Conservation (phyloP, 2,888 invertebrate genomes). For the Drosophila mulleri region DNA sequence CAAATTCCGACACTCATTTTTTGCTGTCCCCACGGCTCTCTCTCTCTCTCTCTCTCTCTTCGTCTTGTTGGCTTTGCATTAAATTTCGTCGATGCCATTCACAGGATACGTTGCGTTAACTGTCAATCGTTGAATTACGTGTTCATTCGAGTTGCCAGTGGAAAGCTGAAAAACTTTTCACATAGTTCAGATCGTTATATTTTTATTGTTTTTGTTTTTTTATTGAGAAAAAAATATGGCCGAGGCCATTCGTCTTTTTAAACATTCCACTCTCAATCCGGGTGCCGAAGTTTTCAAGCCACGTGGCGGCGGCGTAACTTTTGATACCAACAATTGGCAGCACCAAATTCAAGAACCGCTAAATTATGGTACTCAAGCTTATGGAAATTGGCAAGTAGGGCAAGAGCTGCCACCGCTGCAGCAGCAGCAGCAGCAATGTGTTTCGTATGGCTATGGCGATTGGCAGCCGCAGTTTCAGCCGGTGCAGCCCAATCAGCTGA, state of each 20-base stretch:
- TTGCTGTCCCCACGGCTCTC: too few relatives aligned
- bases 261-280: conserved; percentile 31
- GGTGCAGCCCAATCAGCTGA: not conserved
- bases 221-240: conserved; percentile 13
- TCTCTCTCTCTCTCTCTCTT: too few relatives aligned
- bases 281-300: conserved; percentile 27
- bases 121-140: not conserved
- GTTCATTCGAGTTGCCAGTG: too few relatives aligned
- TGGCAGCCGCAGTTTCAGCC: not conserved
- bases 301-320: not conserved
- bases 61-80: fast-evolving
- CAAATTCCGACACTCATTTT: too few relatives aligned
- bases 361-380: not conserved
- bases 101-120: not conserved
- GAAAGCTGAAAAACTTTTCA: conserved; percentile 3
- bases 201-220: conserved; percentile 8
- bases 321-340: not conserved
- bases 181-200: conserved; percentile 8
- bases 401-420: not conserved
- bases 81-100: not conserved
- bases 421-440: not conserved
- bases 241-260: not conserved
- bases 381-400: not conserved
- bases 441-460: not conserved
- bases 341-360: not conserved